Conservation (phyloP, 2,888 invertebrate genomes). For the Leptarthrus brevirostris region DNA sequence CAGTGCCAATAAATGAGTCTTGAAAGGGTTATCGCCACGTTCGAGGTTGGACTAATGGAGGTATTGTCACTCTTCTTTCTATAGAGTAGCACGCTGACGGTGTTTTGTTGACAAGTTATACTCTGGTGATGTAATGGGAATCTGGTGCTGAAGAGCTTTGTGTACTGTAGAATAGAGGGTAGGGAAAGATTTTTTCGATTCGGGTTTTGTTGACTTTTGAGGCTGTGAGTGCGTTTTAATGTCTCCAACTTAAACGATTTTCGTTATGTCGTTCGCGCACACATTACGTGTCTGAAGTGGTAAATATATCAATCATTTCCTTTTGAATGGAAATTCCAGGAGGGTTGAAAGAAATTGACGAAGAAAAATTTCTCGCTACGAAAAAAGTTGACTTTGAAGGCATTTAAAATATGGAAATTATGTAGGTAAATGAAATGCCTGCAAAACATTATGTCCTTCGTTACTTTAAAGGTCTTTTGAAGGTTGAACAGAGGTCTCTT, state of each 20-base stretch:
- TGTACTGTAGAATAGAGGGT: background rate
- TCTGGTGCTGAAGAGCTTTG: slow-evolving; percentile 6
- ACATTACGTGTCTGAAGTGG: background rate
- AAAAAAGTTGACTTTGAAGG: too few species aligned
- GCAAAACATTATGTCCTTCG: too few species aligned
- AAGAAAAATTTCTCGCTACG: too few species aligned
- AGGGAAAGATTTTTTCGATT: slow-evolving; percentile 9
- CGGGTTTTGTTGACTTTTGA: slow-evolving; percentile 38
- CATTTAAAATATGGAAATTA: too few species aligned
- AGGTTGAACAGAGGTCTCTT: too few species aligned
- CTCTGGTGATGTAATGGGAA: slow-evolving; percentile 11
- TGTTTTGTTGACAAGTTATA: slow-evolving; percentile 45
- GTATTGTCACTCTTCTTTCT: slow-evolving; percentile 39
- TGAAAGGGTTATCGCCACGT: slow-evolving; percentile 43
- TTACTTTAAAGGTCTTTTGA: too few species aligned
- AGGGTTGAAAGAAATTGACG: background rate
- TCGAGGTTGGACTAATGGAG: slow-evolving; percentile 34
- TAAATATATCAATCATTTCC: slow-evolving; percentile 34
- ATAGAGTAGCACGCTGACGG: slow-evolving; percentile 14
- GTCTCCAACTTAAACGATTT: slow-evolving; percentile 14
- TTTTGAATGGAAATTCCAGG: background rate
- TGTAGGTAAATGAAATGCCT: too few species aligned
- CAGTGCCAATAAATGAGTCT: slow-evolving; percentile 47
- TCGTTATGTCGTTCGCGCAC: slow-evolving; percentile 15
- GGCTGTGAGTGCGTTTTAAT: slow-evolving; percentile 32